phyloP scores from a whole-genome alignment of 2,888 invertebrate genomes.

The Melanostoma mellinum region DNA sequence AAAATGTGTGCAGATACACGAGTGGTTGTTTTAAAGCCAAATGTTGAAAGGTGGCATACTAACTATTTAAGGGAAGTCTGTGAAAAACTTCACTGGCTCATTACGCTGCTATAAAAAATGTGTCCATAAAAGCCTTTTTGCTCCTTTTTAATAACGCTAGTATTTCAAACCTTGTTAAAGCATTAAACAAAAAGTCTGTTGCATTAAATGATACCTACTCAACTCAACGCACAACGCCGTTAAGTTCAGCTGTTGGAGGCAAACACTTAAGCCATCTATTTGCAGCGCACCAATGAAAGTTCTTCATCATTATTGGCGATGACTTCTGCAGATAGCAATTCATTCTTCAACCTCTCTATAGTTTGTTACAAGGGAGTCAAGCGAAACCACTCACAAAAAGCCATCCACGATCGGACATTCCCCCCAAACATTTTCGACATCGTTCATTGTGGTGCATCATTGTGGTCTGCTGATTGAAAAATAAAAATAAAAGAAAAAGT shows the following conservation, averaged over 20 bases:
- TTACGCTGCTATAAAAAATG: too few relatives aligned
- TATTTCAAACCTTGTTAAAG: too few relatives aligned
- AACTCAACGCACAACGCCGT: conserved; percentile 56
- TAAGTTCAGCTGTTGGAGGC: conserved; percentile 55
- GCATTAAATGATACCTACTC: background rate
- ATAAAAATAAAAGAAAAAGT: background rate
- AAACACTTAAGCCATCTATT: conserved; percentile 32
- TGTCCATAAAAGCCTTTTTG: too few relatives aligned
- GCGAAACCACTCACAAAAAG: conserved; percentile 26
- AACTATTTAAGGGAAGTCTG: too few relatives aligned
- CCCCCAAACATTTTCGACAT: conserved; percentile 48
- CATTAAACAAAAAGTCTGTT: background rate
- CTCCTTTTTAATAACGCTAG: too few relatives aligned
- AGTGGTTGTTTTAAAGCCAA: too few relatives aligned
- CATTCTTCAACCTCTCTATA: conserved; percentile 59
- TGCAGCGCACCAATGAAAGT: conserved; percentile 38
- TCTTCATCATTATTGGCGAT: conserved; percentile 68
- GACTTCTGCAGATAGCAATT: conserved; percentile 69
- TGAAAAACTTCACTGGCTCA: too few relatives aligned
- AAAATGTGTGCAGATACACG: too few relatives aligned
- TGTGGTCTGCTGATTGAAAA: conserved; percentile 57
- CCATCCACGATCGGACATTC: conserved; percentile 47
- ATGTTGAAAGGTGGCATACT: too few relatives aligned
- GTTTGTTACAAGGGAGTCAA: conserved; percentile 18
- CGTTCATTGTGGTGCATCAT: conserved; percentile 44